Evolutionary conservation across 2,888 invertebrate genomes (phyloP).

Genomic region (Drosophila nigricruria): DNA sequence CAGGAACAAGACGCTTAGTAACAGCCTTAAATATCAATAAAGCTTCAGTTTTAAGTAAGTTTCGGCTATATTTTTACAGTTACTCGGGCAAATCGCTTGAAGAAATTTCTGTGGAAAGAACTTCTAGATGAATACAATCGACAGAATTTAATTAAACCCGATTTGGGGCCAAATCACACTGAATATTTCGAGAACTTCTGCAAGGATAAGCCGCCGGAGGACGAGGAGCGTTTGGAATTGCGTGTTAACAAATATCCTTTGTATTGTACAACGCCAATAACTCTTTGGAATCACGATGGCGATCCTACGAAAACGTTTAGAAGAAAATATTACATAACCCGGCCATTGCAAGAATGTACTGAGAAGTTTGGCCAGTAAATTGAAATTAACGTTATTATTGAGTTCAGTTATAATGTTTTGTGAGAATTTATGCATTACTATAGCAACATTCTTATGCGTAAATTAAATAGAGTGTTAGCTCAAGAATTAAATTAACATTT

Average conservation of each 20-base stretch:
- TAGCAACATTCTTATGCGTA: neutral
- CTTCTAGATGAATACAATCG: conserved; percentile 82
- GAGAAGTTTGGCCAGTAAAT: conserved; percentile 79
- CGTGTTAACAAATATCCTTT: conserved; percentile 79
- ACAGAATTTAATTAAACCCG: conserved; percentile 38
- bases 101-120: conserved; percentile 83
- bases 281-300: conserved; percentile 82
- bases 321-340: conserved; percentile 70
- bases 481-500: neutral
- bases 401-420: conserved; percentile 3
- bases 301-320: conserved; percentile 77
- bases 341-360: conserved; percentile 73
- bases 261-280: conserved; percentile 81
- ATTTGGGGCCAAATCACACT: conserved; percentile 56
- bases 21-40: neutral
- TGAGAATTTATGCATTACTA: conserved; percentile 4
- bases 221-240: conserved; percentile 66
- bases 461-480: conserved; percentile 1
- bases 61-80: conserved; percentile 45
- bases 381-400: neutral
- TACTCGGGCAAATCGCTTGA: conserved; percentile 77
- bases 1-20: conserved; percentile 74
- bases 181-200: conserved; percentile 83
- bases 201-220: conserved; percentile 64
- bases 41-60: neutral